Evolutionary conservation across 2,888 invertebrate genomes (phyloP).

Genomic region (Gisinianus flammeolus): DNA sequence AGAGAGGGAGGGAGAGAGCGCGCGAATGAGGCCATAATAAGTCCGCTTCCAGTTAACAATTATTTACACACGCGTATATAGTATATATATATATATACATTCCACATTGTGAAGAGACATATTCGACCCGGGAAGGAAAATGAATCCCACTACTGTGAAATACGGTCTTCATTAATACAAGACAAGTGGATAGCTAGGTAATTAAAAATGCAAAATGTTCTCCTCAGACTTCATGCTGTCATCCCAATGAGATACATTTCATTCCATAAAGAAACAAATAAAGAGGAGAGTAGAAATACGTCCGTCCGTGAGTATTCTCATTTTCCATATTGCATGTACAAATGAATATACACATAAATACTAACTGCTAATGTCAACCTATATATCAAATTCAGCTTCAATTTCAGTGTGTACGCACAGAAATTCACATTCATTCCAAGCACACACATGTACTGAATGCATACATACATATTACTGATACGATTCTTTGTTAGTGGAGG

Average conservation of each 20-base stretch:
- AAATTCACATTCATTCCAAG: no score
- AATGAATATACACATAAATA: not conserved
- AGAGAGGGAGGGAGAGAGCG: not conserved
- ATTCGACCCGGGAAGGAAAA: not conserved
- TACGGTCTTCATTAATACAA: conserved; percentile 2
- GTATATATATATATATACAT: not conserved
- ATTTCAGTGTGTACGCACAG: no score
- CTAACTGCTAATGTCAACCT: not conserved
- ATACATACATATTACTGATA: not conserved
- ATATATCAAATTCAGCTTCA: no score
- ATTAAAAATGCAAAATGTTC: conserved; percentile 2
- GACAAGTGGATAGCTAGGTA: not conserved
- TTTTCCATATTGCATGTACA: not conserved
- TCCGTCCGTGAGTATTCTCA: no score
- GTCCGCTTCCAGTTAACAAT: not conserved
- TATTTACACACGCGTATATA: not conserved
- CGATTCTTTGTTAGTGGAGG: no score
- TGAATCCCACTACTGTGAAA: not conserved
- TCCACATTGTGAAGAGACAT: not conserved
- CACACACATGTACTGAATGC: not conserved
- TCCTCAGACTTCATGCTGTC: not conserved
- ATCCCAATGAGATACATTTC: not conserved
- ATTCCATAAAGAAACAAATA: not conserved
- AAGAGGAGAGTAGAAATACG: not conserved
- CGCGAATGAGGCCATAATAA: not conserved